Evolutionary conservation across 2,888 invertebrate genomes (phyloP), one percentile per base, ranked within the genome.

Genomic region (Xestia rhomboidea): DNA sequence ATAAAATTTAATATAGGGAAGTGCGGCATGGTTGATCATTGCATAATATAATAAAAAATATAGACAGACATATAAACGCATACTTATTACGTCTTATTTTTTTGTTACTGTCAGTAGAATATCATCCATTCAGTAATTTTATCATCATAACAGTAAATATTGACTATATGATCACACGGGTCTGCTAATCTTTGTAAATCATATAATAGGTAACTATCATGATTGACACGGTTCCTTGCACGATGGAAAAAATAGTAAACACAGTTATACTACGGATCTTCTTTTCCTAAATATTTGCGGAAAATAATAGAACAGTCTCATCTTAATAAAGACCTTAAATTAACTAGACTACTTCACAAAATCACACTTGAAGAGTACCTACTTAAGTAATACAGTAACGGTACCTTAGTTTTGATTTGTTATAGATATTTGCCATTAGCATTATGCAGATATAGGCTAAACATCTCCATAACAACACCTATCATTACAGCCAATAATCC

Each of bases 401-500:
- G 34, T 64, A 24, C 18, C 10, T 30, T 77, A n/a, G 24, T 54
- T 71, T 46, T 15, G 21, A 63, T 71, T 38, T 46, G 71, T 24
- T 60, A 69, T 44, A 77, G n/a, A 27, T n/a, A 49, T n/a, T 10
- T 38, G 10, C 49, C 18, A 49, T 49, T 57, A 27, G n/a, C n/a
- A 67, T 66, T 79, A 21, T 27, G 44, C 34, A 5, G 27, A 62
- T 73, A 34, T 15, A 46, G 49, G 44, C 30, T 69, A 18, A 30
- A 54, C 24, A 57, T 24, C 4, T 21, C 44, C 27, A 6, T 38
- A 41, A 66, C 62, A n/a, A 62, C 27, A 64, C n/a, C 67, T 63
- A 62, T 73, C 15, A 73, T 78, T 70, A 75, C 30, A 69, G 46
- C 24, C 72, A 70, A 62, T 69, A 74, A 81, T 51, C 73, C 30